Evolutionary conservation across 2,888 invertebrate species (phyloP), one percentile per base, ranked within the genome.

Genomic region (Parnassius apollo): DNA sequence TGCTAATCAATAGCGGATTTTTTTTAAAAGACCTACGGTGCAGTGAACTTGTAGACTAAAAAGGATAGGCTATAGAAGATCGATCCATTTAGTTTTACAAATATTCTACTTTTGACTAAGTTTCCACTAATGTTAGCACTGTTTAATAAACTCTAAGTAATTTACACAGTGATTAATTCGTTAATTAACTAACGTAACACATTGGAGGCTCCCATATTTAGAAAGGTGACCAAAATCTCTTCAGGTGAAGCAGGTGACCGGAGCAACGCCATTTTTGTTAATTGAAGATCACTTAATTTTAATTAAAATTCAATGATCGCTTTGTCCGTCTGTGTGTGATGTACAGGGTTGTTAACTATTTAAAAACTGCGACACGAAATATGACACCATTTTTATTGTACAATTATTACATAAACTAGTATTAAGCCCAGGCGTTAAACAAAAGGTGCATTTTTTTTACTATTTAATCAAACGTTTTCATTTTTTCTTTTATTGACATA

Each of bases 291-390:
- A 63, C 62, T 63, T 55, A 50, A 59, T 18, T 18, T 49, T 22
- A 56, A 59, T 63, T 63, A 59, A 59, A 59, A 55, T 63, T 51
- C 62, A 59, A 45, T 22, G 62, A 55, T 54, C 50, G 59, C 18
- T 55, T 35, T 44, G 18, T 35, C 46, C 11, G 59, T 2, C 53
- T 45, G 35, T 51, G 42, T 42, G 35, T 4, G 22, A 25, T 42
- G 50, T 49, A 62, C 25, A 53, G 22, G 10, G 42, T 25, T 48
- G 46, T 51, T 44, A 35, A 18, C 45, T 42, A 13, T 57, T 53
- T 53, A 53, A 62, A 42, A 62, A 44, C 52, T 9, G 9, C 45
- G 3, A n/a, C 22, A 25, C 18, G n/a, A 22, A 10, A 46, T 46
- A 57, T 54, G 62, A 35, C 49, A 52, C 45, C 18, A 49, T 55